Evolutionary conservation across 2,113 vertebrate genomes (phyloP).

Genomic region (Sinocyclocheilus anophthalmus): DNA sequence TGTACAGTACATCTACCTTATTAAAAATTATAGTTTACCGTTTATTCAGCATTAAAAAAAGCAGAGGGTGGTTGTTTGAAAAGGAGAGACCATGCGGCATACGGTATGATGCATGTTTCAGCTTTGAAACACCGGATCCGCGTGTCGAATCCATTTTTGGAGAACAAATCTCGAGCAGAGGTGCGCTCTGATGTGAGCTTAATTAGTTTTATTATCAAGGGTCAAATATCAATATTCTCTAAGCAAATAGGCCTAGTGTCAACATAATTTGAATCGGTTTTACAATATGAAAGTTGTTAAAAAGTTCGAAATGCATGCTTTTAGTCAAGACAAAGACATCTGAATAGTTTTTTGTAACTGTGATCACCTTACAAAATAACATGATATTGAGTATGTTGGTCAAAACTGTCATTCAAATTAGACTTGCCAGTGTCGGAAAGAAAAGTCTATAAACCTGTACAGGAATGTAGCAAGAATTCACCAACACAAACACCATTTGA

Average conservation of each 20-base stretch:
- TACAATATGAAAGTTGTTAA: background rate
- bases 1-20: background rate
- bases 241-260: constrained; percentile 5
- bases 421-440: background rate
- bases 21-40: background rate
- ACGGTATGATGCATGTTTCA: background rate
- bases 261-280: constrained; percentile 1
- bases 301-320: background rate
- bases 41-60: background rate
- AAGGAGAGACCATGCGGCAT: background rate
- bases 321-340: background rate
- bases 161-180: background rate
- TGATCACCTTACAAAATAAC: background rate
- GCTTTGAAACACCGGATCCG: constrained; percentile 26
- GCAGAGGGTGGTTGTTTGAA: background rate
- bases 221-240: constrained; percentile 2
- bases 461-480: background rate
- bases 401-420: background rate
- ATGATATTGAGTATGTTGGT: background rate
- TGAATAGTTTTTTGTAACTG: background rate
- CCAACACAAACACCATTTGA: background rate
- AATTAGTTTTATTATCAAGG: background rate
- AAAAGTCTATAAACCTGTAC: background rate
- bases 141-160: constrained; percentile 16
- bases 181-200: background rate